A percentile compares a stretch with the other conserved stretches of the same genome.
Evolutionary conservation across 2,888 invertebrate species (phyloP).

Genomic region (Pollenia labialis): DNA sequence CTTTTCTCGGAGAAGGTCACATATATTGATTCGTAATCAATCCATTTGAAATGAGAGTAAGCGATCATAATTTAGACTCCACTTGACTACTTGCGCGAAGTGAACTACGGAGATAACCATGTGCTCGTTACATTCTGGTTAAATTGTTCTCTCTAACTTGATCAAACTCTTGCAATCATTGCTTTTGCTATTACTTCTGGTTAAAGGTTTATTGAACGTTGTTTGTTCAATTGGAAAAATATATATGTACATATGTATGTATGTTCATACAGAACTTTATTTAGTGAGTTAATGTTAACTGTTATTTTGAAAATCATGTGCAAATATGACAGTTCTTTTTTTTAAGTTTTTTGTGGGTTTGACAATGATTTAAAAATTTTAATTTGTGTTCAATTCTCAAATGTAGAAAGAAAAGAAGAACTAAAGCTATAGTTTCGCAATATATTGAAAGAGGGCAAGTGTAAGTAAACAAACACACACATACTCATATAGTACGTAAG

Average conservation of each 20-base stretch:
- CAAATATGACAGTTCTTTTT: slow-evolving; percentile 70
- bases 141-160: background rate
- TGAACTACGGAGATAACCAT: too few relatives aligned
- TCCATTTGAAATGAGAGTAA: too few relatives aligned
- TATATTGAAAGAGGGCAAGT: background rate
- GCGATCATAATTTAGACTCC: too few relatives aligned
- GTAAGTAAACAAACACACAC: background rate
- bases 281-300: slow-evolving; percentile 10
- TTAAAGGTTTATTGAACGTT: slow-evolving; percentile 60
- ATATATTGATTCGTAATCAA: too few relatives aligned
- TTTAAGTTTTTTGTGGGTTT: slow-evolving; percentile 18
- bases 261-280: background rate
- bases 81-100: too few relatives aligned
- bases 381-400: slow-evolving; percentile 38
- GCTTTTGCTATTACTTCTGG: slow-evolving; percentile 3
- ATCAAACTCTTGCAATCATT: background rate
- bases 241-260: background rate
- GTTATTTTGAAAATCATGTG: slow-evolving; percentile 69
- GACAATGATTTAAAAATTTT: slow-evolving; percentile 58
- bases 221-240: slow-evolving; percentile 23
- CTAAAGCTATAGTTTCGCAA: slow-evolving; percentile 18
- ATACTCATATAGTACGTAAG: background rate
- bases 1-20: too few relatives aligned
- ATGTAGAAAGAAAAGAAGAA: slow-evolving; percentile 16
- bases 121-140: too few relatives aligned